Base-by-base conservation (phyloP, 1,140 invertebrate genomes). In the Caerostris extrusa region DNA sequence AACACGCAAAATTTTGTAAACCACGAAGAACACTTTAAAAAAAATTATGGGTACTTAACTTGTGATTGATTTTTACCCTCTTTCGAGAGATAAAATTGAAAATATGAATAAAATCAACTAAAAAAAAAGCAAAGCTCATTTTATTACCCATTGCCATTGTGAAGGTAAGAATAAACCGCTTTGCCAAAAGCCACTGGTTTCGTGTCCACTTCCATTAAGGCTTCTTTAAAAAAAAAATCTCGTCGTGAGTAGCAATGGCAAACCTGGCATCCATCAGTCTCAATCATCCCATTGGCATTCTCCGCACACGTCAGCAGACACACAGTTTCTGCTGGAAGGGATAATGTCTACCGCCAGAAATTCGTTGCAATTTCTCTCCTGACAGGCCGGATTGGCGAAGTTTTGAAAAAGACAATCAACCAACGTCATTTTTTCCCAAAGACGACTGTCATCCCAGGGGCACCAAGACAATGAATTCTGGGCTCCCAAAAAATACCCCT, bases 401-500 rank as follows among this genome's bases (percentile, higher is more conserved):
- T 60, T 60, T 60, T 60, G 57, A 34, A 56, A 58, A 85, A 85
- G 58, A 87, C 85, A 87, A 87, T 87, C 85, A 50, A 50, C n/a
- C 57, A 61, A 77, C 69, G 71, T 77, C 71, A 77, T 53, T 53
- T 77, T n/a, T 34, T 64, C 7, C 55, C 53, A 85, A 56, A 85
- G 82, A 85, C 82, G 82, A 57, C 82, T 60, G 85, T 87, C 85
- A 60, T 60, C 60, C 34, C 57, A 64, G 7, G n/a, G 53, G 85
- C 56, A 61, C 85, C 34, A 57, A 67, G 88, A 90, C 88, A 90
- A 90, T 90, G 67, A 90, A 77, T 77, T 19, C 14, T 17, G 12
- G 12, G 71, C 10, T 50, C 53, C 71, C 71, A 19, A 53, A 77
- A 77, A 77, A 77, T 50, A 12, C 50, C 58, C 58, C 58, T 19